Conservation (phyloP, 2,113 vertebrate species). For the Gymnocephalus cernua region DNA sequence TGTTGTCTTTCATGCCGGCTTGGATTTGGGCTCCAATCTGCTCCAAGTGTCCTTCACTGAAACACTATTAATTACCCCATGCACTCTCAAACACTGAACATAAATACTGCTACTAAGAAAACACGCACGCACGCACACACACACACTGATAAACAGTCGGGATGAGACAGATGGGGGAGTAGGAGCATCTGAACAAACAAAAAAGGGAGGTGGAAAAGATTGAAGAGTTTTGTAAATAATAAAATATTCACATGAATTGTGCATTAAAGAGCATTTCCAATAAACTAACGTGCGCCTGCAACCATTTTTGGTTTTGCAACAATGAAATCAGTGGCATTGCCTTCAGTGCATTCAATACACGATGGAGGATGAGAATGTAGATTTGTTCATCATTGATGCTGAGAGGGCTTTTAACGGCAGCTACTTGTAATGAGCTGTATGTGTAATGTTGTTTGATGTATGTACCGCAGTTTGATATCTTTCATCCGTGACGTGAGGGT, state of each 20-base stretch:
- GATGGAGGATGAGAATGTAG: slow-evolving; percentile 39
- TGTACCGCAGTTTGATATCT: slow-evolving; percentile 32
- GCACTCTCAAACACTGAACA: slow-evolving; percentile 47
- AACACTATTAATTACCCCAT: slow-evolving; percentile 76
- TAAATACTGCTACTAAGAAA: slow-evolving; percentile 57
- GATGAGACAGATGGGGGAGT: slow-evolving; percentile 11
- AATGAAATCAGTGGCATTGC: slow-evolving; percentile 40
- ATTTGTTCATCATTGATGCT: slow-evolving; percentile 72
- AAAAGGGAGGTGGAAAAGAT: slow-evolving; percentile 25
- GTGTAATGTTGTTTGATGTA: slow-evolving; percentile 62
- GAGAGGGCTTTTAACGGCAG: slow-evolving; percentile 33
- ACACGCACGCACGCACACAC: background rate
- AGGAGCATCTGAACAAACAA: slow-evolving; percentile 11
- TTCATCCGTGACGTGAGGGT: slow-evolving; percentile 44
- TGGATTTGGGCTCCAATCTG: slow-evolving; percentile 72
- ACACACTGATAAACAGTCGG: slow-evolving; percentile 46
- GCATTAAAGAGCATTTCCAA: slow-evolving; percentile 56
- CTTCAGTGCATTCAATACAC: slow-evolving; percentile 14
- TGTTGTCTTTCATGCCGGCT: slow-evolving; percentile 75
- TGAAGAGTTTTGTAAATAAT: slow-evolving; percentile 39
- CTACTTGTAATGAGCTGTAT: slow-evolving; percentile 17
- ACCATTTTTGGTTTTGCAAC: slow-evolving; percentile 43
- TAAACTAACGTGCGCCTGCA: slow-evolving; percentile 48
- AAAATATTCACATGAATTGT: slow-evolving; percentile 53
- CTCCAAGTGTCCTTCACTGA: slow-evolving; percentile 75